Evolutionary conservation across 92 coral and sea anemone genomes (phyloP).

Genomic region (Palythoa grandiflora): DNA sequence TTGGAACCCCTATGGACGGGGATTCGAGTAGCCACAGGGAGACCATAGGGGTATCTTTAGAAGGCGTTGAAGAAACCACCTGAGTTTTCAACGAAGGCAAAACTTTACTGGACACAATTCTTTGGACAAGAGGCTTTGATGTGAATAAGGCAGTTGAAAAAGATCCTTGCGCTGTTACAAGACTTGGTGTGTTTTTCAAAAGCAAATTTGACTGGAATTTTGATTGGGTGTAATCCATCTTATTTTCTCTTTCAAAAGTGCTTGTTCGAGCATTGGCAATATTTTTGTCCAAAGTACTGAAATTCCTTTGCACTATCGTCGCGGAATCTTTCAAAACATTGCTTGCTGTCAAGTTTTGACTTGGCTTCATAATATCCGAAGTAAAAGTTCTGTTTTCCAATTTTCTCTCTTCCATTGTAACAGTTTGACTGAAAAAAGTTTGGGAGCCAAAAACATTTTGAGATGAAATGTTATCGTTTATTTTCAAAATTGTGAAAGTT

Average conservation of each 20-base stretch:
- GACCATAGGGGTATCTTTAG: not conserved
- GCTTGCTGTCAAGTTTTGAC: not conserved
- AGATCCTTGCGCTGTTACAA: not conserved
- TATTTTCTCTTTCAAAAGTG: not conserved
- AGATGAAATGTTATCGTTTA: not conserved
- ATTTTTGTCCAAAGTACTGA: not conserved
- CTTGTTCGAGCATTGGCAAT: not conserved
- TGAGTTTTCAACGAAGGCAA: not conserved
- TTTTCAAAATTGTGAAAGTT: not conserved
- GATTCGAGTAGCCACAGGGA: not conserved
- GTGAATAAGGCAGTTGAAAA: not conserved
- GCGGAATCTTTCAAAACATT: not conserved
- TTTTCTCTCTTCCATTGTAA: not conserved
- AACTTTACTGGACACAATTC: not conserved
- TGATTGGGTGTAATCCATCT: not conserved
- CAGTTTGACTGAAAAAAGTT: not conserved
- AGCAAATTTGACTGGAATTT: not conserved
- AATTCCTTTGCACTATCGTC: not conserved
- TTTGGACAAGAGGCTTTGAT: not conserved
- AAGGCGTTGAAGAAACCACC: not conserved
- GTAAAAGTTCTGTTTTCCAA: not conserved
- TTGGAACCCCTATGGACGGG: not conserved
- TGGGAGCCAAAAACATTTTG: not conserved
- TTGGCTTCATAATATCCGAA: not conserved
- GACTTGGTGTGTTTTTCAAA: not conserved